Base-by-base conservation (phyloP, 1,140 invertebrate genomes). In the Tachypleus tridentatus region DNA sequence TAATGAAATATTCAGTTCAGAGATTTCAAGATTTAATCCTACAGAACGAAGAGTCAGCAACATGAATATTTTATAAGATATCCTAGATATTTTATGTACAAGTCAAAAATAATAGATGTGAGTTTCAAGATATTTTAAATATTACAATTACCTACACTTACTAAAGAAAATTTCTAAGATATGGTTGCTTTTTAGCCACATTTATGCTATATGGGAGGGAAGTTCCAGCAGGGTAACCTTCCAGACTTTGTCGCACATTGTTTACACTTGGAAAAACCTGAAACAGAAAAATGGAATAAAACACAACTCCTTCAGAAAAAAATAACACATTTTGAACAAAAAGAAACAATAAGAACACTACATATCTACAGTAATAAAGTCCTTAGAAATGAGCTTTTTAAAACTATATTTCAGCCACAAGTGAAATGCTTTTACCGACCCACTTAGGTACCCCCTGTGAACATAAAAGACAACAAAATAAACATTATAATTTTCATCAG, bases 141-240 rank as follows among this genome's bases (percentile, higher is more conserved):
- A 29, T 29, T 29, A 29, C 29, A 29, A 29, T 29, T 29, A 29
- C 29, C 29, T 29, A 52, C 61, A 82, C 82, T 82, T 79, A 92
- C 88, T 88, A 84, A 58, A 97, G 77, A 76, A 85, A 87, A 4
- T 81, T 76, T 61, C 82, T 82, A 0, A 97, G 77, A 87, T 91
- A 98, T 3, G 77, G 74, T 73, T 98, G 93, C 73, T 94, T 96
- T n/a, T 81, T 77, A 72, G 94, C 89, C 0, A 82, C 83, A 61
- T 82, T 82, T 62, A 83, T 84, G 4, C 83, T 82, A 76, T 98
- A 98, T 0, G 93, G 93, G n/a, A 98, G 77, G 75, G 91, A 95
- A 1, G 86, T 87, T 8, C 91, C 91, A 9, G 89, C 91, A 52
- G 84, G 76, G 64, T 87, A 82, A 3, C 88, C 91, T 77, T 96